These are phyloP conservation scores for Lophotriccus pileatus DNA, from an alignment of 2,797 vertebrate genomes.

Conservation along the genomic window DNA sequence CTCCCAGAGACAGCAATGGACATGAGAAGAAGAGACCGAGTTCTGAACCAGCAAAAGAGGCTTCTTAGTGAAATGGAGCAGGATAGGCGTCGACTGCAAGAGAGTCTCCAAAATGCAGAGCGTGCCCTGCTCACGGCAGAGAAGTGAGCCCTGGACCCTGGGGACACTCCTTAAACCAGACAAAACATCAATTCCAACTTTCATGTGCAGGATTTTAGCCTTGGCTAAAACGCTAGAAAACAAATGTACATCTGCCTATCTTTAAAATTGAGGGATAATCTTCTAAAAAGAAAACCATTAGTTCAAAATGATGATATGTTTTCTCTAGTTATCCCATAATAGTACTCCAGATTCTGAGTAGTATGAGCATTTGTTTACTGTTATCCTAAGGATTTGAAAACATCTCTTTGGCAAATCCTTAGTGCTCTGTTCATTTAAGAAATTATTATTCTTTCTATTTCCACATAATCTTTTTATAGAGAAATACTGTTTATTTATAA, in stretches of 20 bases:
- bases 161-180: conserved; percentile 88
- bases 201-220: conserved; percentile 81
- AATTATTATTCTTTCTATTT: neutral
- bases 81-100: conserved; percentile 80
- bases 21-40: conserved; percentile 83
- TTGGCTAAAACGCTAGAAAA: conserved; percentile 81
- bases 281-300: conserved; percentile 70
- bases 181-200: conserved; percentile 93
- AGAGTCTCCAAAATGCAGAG: conserved; percentile 75
- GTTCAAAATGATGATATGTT: conserved; percentile 52
- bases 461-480: neutral
- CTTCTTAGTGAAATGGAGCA: conserved; percentile 82
- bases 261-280: conserved; percentile 84
- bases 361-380: neutral
- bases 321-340: conserved; percentile 35
- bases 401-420: neutral
- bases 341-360: neutral
- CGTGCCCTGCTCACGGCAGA: conserved; percentile 79
- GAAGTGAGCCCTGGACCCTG: conserved; percentile 82
- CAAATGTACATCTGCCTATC: conserved; percentile 81
- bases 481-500: neutral
- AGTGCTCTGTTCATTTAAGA: neutral
- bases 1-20: conserved; percentile 80
- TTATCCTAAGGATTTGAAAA: neutral
- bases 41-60: conserved; percentile 83